Evolutionary conservation across 2,113 vertebrate genomes (phyloP).

Genomic region (Antechinus stuartii): DNA sequence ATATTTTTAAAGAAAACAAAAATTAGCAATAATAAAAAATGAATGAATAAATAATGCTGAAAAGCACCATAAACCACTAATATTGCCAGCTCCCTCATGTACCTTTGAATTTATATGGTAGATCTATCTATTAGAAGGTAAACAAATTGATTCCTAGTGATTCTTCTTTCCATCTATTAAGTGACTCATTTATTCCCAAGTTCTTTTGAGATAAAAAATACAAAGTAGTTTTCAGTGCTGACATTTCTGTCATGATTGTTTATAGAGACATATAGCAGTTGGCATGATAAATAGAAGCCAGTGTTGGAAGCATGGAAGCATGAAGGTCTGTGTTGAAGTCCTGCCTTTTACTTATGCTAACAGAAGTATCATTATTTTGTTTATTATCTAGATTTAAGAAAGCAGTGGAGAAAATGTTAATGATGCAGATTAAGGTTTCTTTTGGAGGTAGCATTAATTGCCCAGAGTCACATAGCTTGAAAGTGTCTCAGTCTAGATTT

Average conservation of each 20-base stretch:
- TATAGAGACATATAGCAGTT: not conserved
- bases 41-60: not conserved
- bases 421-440: not conserved
- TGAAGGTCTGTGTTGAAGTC: not conserved
- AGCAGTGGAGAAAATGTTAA: not conserved
- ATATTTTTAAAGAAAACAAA: not conserved
- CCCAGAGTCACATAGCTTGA: not conserved
- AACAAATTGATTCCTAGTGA: not conserved
- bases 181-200: not conserved
- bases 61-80: not conserved
- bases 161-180: not conserved
- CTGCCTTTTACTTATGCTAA: not conserved
- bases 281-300: not conserved
- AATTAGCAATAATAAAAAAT: not conserved
- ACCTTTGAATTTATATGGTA: not conserved
- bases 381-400: not conserved
- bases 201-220: slow-evolving; percentile 25
- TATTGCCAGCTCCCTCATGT: not conserved
- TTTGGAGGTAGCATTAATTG: not conserved
- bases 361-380: not conserved
- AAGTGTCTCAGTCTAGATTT: not conserved
- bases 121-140: not conserved
- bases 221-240: not conserved
- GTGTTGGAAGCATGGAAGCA: not conserved
- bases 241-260: not conserved